These are phyloP conservation scores for Lagodon rhomboides DNA, from an alignment of 2,797 vertebrate species.

Conservation along the genomic window DNA sequence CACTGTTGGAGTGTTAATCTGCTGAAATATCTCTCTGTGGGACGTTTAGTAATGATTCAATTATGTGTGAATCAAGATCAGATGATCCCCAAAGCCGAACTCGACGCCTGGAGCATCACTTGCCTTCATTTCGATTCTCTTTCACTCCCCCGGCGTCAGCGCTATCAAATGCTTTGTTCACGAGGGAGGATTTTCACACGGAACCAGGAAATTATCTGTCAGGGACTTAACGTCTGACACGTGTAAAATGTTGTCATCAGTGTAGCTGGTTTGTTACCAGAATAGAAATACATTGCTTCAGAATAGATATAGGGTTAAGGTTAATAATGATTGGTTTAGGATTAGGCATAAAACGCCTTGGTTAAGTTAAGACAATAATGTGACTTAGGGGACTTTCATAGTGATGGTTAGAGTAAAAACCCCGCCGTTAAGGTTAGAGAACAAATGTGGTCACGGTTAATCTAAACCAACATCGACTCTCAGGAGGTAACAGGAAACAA, in stretches of 20 bases:
- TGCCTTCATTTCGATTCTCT: conserved; percentile 5
- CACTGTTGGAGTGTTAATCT: conserved; percentile 52
- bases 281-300: too few species aligned
- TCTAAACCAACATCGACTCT: not conserved
- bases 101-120: not conserved
- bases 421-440: not conserved
- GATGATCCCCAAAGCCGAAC: conserved; percentile 25
- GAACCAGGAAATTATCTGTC: conserved; percentile 18
- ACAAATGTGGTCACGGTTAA: conserved; percentile 4
- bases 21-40: conserved; percentile 17
- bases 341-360: not conserved
- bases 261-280: conserved; percentile 7
- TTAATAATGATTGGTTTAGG: not conserved
- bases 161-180: conserved; percentile 1
- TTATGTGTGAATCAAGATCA: conserved; percentile 33
- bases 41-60: conserved; percentile 39
- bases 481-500: not conserved
- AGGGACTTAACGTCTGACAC: conserved; percentile 19
- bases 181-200: conserved; percentile 17
- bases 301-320: too few species aligned
- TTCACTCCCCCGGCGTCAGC: conserved; percentile 5
- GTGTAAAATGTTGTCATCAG: conserved; percentile 15
- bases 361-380: not conserved
- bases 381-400: not conserved
- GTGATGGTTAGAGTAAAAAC: not conserved